Percentiles rank a stretch among this genome's conserved stretches.
phyloP scores from a whole-genome alignment of 53 echinoderm and acorn worm species.

The Arbacia lixula region DNA sequence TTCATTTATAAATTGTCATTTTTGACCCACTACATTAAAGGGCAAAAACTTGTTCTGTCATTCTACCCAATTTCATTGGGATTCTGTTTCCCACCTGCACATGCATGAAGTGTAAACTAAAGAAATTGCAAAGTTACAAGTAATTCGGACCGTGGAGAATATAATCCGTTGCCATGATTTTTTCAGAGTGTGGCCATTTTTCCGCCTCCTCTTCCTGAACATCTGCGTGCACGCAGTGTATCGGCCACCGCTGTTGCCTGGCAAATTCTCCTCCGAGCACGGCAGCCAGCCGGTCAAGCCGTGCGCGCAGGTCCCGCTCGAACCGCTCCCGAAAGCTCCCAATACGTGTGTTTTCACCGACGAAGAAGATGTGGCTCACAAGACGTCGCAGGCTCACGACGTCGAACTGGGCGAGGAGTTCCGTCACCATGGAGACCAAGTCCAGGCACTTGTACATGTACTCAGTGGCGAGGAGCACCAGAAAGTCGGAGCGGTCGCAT shows the following conservation, averaged over 20 bases:
- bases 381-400: not conserved
- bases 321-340: slow-evolving; percentile 26
- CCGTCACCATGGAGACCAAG: slow-evolving; percentile 42
- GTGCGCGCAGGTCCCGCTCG: not conserved
- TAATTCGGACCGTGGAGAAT: slow-evolving; percentile 25
- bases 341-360: slow-evolving; percentile 40
- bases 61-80: too few species aligned
- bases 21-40: too few species aligned
- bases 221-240: slow-evolving; percentile 25
- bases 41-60: too few species aligned
- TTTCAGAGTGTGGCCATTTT: not conserved
- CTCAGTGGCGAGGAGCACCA: slow-evolving; percentile 30
- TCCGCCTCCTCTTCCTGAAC: slow-evolving; percentile 2
- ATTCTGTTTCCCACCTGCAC: too few species aligned
- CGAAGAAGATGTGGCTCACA: slow-evolving; percentile 30
- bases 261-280: slow-evolving; percentile 18
- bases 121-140: not conserved
- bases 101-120: too few species aligned
- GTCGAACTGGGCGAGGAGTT: slow-evolving; percentile 29
- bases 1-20: too few species aligned
- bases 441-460: slow-evolving; percentile 60
- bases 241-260: slow-evolving; percentile 10
- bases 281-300: slow-evolving; percentile 2
- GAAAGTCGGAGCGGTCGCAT: slow-evolving; percentile 19
- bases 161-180: slow-evolving; percentile 4